phyloP scores from a whole-genome alignment of 2,797 vertebrate genomes.

The Sebastes hubbsi region DNA sequence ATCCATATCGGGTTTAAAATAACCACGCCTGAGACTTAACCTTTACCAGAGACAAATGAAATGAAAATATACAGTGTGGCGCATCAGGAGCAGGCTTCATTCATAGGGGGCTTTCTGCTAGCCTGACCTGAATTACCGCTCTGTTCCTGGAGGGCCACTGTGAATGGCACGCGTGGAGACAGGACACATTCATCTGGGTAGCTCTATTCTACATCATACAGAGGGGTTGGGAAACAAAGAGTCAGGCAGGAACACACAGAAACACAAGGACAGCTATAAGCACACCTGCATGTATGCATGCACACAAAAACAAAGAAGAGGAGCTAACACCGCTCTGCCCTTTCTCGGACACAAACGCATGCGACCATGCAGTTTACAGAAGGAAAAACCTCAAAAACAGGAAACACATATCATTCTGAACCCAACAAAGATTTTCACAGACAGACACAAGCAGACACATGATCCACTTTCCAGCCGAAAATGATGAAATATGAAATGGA shows the following conservation, averaged over 20 bases:
- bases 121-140: slow-evolving; percentile 86
- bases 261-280: slow-evolving; percentile 58
- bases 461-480: slow-evolving; percentile 75
- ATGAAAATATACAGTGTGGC: slow-evolving; percentile 82
- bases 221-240: slow-evolving; percentile 71
- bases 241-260: slow-evolving; percentile 42
- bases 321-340: not conserved
- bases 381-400: slow-evolving; percentile 54
- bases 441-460: slow-evolving; percentile 37
- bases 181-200: slow-evolving; percentile 84
- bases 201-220: slow-evolving; percentile 78
- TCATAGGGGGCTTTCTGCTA: slow-evolving; percentile 81
- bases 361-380: slow-evolving; percentile 38
- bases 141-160: slow-evolving; percentile 81
- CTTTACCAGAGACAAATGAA: slow-evolving; percentile 88
- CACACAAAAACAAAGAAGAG: slow-evolving; percentile 27
- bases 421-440: slow-evolving; percentile 42
- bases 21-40: slow-evolving; percentile 88
- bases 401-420: slow-evolving; percentile 51
- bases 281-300: slow-evolving; percentile 51
- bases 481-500: slow-evolving; percentile 83
- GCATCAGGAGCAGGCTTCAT: slow-evolving; percentile 83
- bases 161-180: slow-evolving; percentile 81
- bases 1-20: slow-evolving; percentile 88
- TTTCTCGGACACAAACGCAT: slow-evolving; percentile 17